Evolutionary conservation across 2,113 vertebrate genomes (phyloP), one percentile per base, ranked within the genome.

Genomic region (Periophthalmus modestus): DNA sequence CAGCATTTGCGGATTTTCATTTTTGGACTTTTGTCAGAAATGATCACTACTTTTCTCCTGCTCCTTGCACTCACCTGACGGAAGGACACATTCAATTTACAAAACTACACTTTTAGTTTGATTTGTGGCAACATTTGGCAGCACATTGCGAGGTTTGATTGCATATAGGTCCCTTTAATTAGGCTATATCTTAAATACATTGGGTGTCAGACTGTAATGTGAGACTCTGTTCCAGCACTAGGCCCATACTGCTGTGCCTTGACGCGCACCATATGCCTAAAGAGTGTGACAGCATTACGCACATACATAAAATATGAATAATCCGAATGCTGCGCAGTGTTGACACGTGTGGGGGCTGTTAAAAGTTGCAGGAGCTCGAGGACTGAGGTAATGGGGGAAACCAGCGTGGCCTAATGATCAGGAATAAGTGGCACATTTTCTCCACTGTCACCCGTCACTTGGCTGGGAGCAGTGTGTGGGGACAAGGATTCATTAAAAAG

Each of bases 341-440:
- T 39, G 62, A 65, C 62, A 65, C 62, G 39, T 65, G 62, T 65
- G 62, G 62, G 19, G 62, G 62, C 19, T 65, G 62, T 79, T 46
- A 14, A 15, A 80, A 34, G 34, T 16, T 63, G 15, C 55, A 21
- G 33, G 69, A 69, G 78, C 57, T 58, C 55, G 66, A 21, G 72
- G 74, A 54, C 46, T 65, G 62, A 65, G 62, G 62, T 39, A 65
- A 65, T 43, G 58, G 28, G 18, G 34, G 21, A 59, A 68, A 73
- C 66, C 34, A 10, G 19, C n/a, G 19, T 69, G 50, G 73, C 50
- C 21, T 68, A 66, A 59, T 65, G 16, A 43, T 65, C 16, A 65
- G 62, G 16, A 33, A 4, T 43, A 68, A 78, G 62, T 46, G 69
- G 61, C 69, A 74, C 72, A 80, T 68, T 71, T 66, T 52, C 21